phyloP scores from a whole-genome alignment of 2,113 vertebrate species.

The Hippoglossus stenolepis region DNA sequence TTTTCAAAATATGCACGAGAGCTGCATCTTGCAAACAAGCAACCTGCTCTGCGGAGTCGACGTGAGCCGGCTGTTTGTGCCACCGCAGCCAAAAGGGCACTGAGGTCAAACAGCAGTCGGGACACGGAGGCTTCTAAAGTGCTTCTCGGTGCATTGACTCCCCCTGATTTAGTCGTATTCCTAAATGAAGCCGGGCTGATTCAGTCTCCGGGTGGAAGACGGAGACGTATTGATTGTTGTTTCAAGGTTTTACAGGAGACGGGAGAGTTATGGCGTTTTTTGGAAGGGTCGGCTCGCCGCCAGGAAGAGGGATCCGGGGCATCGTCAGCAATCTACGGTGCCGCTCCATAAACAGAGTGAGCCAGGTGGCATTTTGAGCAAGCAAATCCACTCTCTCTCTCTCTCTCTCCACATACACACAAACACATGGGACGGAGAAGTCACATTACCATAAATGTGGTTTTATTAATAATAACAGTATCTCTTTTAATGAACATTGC shows the following conservation, averaged over 20 bases:
- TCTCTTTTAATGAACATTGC: constrained; percentile 85
- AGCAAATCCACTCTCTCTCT: constrained; percentile 23
- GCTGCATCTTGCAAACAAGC: not conserved
- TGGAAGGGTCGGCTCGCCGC: constrained; percentile 25
- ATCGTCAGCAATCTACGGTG: constrained; percentile 57
- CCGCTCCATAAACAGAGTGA: constrained; percentile 61
- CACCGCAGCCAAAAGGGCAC: not conserved
- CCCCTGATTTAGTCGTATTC: constrained; percentile 57
- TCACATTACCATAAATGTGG: constrained; percentile 75
- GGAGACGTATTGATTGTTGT: constrained; percentile 76
- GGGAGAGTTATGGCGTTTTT: constrained; percentile 65
- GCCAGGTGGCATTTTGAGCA: constrained; percentile 21
- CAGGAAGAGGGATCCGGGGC: constrained; percentile 34
- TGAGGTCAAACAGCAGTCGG: constrained; percentile 44
- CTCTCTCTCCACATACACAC: constrained; percentile 16
- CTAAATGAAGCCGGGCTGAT: constrained; percentile 37
- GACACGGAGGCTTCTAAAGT: constrained; percentile 12
- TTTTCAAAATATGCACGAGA: no score
- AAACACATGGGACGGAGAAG: constrained; percentile 37
- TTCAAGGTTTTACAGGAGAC: constrained; percentile 67
- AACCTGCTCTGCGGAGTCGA: not conserved
- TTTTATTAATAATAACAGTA: constrained; percentile 86
- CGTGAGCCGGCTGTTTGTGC: not conserved
- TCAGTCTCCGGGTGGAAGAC: constrained; percentile 59
- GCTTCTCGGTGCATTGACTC: constrained; percentile 25